Percentiles rank a stretch among this genome's conserved stretches.
Conservation (phyloP, 1,140 invertebrate species). For the Drosophila parabipectinata region DNA sequence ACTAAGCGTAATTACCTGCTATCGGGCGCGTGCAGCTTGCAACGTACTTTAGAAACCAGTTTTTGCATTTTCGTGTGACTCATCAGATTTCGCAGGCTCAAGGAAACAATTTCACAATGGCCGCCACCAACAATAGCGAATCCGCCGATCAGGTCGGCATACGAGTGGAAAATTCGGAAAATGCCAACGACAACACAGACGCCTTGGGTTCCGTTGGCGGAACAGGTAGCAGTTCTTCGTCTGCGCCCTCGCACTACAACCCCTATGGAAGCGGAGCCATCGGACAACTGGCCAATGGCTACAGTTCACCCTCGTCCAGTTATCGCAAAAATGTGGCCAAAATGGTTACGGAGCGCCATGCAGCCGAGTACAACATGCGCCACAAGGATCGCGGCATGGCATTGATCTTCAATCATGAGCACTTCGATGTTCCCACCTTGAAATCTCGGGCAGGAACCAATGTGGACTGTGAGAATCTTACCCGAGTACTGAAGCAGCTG, state of each 20-base stretch:
- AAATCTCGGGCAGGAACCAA: conserved; percentile 89
- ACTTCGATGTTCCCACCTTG: conserved; percentile 88
- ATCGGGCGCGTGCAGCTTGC: conserved; percentile 12
- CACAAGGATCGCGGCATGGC: conserved; percentile 92
- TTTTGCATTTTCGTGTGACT: conserved; percentile 49
- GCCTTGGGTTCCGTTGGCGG: conserved; percentile 64
- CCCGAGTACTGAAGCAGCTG: conserved; percentile 87
- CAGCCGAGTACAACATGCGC: conserved; percentile 93
- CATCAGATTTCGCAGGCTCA: conserved; percentile 59
- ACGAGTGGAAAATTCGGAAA: conserved; percentile 44
- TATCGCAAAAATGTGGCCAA: conserved; percentile 81
- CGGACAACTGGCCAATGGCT: conserved; percentile 74
- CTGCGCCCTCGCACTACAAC: conserved; percentile 18
- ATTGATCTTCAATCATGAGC: conserved; percentile 96
- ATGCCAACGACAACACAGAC: conserved; percentile 66
- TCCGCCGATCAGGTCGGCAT: conserved; percentile 72
- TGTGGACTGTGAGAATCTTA: conserved; percentile 89
- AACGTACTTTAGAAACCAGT: conserved; percentile 27
- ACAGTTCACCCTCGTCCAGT: conserved; percentile 42
- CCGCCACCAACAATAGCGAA: conserved; percentile 50
- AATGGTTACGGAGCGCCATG: conserved; percentile 89
- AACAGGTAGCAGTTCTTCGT: conserved; percentile 13
- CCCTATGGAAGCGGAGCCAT: conserved; percentile 68
- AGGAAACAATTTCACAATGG: conserved; percentile 59
- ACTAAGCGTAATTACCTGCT: conserved; percentile 1